phyloP scores from a whole-genome alignment of 2,888 invertebrate species.

The Artemia sinica region DNA sequence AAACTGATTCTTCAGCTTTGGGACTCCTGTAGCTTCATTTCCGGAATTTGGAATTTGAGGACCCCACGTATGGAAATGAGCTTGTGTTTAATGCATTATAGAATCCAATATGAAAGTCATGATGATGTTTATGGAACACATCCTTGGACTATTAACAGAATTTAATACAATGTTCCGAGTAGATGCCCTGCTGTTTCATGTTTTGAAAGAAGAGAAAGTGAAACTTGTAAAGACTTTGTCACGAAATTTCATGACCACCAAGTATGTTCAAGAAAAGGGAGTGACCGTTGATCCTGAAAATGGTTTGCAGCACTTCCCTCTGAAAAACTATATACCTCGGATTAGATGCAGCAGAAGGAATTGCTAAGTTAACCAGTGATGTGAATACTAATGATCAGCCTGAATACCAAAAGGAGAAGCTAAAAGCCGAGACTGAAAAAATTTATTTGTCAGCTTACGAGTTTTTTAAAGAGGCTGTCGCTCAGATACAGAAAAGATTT shows the following conservation, averaged over 20 bases:
- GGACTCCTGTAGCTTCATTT: conserved; percentile 9
- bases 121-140: too few relatives aligned
- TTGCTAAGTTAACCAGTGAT: background rate
- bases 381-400: background rate
- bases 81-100: background rate
- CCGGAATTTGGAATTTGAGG: background rate
- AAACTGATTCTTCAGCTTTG: background rate
- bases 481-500: too few relatives aligned
- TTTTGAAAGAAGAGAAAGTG: too few relatives aligned
- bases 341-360: conserved; percentile 7
- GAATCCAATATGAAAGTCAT: too few relatives aligned
- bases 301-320: background rate
- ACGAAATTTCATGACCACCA: background rate
- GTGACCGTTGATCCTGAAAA: background rate
- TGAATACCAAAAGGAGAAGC: background rate
- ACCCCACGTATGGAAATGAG: too few relatives aligned
- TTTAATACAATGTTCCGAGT: too few relatives aligned
- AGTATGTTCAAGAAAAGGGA: conserved; percentile 8
- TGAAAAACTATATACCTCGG: background rate
- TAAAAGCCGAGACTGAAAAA: too few relatives aligned
- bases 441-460: too few relatives aligned
- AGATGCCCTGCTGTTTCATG: too few relatives aligned
- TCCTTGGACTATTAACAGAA: too few relatives aligned
- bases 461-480: too few relatives aligned
- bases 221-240: too few relatives aligned